Base-by-base conservation (phyloP, 2,888 invertebrate genomes). In the Campoplex nolae region DNA sequence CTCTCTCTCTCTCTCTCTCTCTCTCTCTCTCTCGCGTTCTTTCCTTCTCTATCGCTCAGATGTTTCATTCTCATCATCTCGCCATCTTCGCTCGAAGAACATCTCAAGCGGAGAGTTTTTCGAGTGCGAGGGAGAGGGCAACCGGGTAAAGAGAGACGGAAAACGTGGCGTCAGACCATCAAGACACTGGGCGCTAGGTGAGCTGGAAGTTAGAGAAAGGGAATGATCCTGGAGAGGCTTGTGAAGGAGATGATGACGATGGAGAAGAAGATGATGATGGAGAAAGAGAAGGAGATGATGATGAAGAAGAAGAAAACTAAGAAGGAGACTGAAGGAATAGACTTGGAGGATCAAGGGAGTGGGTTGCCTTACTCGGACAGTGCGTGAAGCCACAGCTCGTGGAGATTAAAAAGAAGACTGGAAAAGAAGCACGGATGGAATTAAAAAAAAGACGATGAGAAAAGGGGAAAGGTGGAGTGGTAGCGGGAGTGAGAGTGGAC, bases 341-440 rank as follows among this genome's bases (percentile, higher is more conserved):
- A 68, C 58, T 13, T 28, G 58, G 28, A 28, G 28, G 76, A 62
- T 83, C 70, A 28, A 48, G 62, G 32, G 65, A 88, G 88, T n/a
- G 89, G 83, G 88, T 79, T 85, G 86, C 80, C 79, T 74, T 88
- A 76, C 79, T 79, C 77, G 88, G 78, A 82, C 84, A 32, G 83
- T 87, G 87, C 80, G 87, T 77, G 87, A 80, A 80, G 85, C 68
- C 82, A 32, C 77, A 56, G 76, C 74, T 65, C 67, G 80, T 62
- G 90, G 90, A 91, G 93, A 92, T 92, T 90, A 92, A 92, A 92
- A 90, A 86, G 89, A 93, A 90, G 91, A 91, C 62, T 32, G 62
- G 65, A 9, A 71, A 92, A 92, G 90, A 74, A 83, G 68, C 71
- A 54, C 56, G 45, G 91, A 89, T 89, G 89, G 90, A 91, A 92